Evolutionary conservation across 2,888 invertebrate genomes (phyloP).

Genomic region (Eupithecia subfuscata): DNA sequence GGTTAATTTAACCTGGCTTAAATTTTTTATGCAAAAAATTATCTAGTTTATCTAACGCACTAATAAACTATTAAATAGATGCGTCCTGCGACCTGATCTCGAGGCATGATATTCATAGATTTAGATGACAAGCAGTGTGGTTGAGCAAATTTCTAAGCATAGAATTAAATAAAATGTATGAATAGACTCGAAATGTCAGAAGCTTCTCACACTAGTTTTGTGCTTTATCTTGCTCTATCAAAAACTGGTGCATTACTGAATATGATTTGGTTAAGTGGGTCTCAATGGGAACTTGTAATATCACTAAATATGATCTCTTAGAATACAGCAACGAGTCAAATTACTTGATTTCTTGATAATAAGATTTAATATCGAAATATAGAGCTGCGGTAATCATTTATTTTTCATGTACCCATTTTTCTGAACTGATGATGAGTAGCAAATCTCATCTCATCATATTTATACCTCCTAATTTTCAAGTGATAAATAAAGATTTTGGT

Average conservation of each 20-base stretch:
- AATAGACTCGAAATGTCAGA: constrained; percentile 57
- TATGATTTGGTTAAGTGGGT: constrained; percentile 15
- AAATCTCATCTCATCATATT: neutral
- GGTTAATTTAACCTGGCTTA: neutral
- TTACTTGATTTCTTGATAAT: neutral
- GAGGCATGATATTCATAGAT: constrained; percentile 32
- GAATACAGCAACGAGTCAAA: neutral
- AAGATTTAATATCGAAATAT: neutral
- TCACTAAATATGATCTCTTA: constrained; percentile 2
- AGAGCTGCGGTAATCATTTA: neutral
- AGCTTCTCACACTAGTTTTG: constrained; percentile 52
- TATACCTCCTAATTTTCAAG: neutral
- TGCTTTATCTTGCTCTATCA: constrained; percentile 40
- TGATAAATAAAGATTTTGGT: neutral
- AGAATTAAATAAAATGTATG: constrained; percentile 55
- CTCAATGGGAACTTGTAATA: neutral
- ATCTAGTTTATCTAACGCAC: constrained; percentile 19
- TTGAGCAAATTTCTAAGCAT: constrained; percentile 44
- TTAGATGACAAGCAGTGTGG: constrained; percentile 41
- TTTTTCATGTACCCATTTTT: neutral
- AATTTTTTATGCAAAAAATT: neutral
- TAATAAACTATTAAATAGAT: constrained; percentile 13
- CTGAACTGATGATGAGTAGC: neutral
- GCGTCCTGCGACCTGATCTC: constrained; percentile 23
- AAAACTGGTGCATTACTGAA: constrained; percentile 29